Evolutionary conservation across 2,113 vertebrate species (phyloP).

Genomic region (Upupa epops): DNA sequence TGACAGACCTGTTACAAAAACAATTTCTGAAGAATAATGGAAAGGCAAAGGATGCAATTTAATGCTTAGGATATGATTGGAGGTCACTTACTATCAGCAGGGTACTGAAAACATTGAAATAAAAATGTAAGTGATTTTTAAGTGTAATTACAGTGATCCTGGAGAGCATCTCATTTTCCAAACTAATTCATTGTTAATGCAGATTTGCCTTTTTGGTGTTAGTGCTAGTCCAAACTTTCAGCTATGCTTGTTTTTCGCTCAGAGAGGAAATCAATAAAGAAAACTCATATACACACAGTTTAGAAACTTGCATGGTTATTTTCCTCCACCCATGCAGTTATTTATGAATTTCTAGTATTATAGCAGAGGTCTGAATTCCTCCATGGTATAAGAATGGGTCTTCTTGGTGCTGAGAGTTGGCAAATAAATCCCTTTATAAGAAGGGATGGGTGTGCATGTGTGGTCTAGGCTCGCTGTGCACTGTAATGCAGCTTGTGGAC

Average conservation of each 20-base stretch:
- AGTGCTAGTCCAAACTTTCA: background rate
- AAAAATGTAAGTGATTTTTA: background rate
- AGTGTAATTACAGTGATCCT: background rate
- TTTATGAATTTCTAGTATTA: background rate
- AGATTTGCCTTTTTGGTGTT: background rate
- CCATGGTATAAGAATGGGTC: background rate
- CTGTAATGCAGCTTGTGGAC: background rate
- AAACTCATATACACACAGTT: background rate
- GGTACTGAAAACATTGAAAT: conserved; percentile 8
- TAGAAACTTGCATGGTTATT: background rate
- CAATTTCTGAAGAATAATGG: background rate
- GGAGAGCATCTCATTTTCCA: background rate
- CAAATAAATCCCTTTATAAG: background rate
- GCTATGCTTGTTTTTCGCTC: background rate
- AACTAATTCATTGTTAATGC: background rate
- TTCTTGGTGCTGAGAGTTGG: background rate
- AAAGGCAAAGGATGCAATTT: background rate
- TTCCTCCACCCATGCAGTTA: background rate
- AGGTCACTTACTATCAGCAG: background rate
- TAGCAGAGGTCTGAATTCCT: background rate
- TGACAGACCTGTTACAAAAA: background rate
- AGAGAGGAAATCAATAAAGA: background rate
- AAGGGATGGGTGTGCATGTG: background rate
- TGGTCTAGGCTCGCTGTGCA: background rate
- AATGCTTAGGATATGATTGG: background rate